Conservation (phyloP, 1,140 invertebrate genomes). For the Brachionus angularis region DNA sequence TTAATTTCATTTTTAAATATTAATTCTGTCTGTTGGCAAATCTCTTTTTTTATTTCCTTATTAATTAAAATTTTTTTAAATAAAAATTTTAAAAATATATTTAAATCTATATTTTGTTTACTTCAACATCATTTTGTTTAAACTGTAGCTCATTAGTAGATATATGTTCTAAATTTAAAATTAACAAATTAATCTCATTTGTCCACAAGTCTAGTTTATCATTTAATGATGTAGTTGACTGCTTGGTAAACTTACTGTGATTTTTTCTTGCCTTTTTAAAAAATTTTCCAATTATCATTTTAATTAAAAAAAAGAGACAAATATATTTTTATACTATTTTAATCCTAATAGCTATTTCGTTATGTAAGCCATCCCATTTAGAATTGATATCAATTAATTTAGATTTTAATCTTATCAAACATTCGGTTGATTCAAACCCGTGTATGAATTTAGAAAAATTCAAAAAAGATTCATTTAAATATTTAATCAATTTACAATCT, state of each 20-base stretch:
- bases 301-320: too few relatives aligned
- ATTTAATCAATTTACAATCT: constrained; percentile 36
- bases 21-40: constrained; percentile 7
- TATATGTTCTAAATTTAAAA: constrained; percentile 10
- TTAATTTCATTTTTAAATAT: constrained; percentile 15
- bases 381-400: constrained; percentile 20
- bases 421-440: constrained; percentile 15
- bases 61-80: constrained; percentile 13
- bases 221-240: too few relatives aligned
- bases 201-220: background rate
- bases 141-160: background rate
- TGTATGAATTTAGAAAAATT: constrained; percentile 34
- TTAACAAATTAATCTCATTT: constrained; percentile 22
- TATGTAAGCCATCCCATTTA: constrained; percentile 28
- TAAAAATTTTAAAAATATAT: background rate
- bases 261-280: too few relatives aligned
- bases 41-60: constrained; percentile 26
- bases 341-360: constrained; percentile 35
- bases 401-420: constrained; percentile 13
- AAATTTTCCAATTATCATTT: too few relatives aligned
- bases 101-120: background rate
- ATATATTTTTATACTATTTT: constrained; percentile 12
- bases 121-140: constrained; percentile 6
- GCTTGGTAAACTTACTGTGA: too few relatives aligned
- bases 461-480: constrained; percentile 34